Conservation (phyloP, 2,888 invertebrate genomes). For the Ernsta delagoae region DNA sequence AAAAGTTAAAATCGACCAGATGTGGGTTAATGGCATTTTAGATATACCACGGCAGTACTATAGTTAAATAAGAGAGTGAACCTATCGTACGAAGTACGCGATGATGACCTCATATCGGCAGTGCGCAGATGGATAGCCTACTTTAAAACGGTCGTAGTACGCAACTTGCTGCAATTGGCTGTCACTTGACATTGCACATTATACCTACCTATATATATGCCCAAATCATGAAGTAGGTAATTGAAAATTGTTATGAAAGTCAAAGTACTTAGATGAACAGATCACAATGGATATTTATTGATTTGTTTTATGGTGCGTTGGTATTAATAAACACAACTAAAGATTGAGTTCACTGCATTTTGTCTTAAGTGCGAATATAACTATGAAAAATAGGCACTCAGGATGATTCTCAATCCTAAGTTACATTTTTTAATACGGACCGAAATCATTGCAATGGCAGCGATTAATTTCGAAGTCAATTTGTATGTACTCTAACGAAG, state of each 20-base stretch:
- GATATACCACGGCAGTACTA: too few species aligned
- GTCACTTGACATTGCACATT: slow-evolving; percentile 1
- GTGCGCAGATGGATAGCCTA: slow-evolving; percentile 45
- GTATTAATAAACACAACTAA: too few species aligned
- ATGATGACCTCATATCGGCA: slow-evolving; percentile 45
- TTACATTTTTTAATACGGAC: too few species aligned
- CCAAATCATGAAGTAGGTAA: not conserved
- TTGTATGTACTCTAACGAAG: not conserved
- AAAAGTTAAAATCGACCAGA: too few species aligned
- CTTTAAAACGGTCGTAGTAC: slow-evolving; percentile 40
- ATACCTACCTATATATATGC: not conserved
- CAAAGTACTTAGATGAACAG: too few species aligned
- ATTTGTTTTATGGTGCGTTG: too few species aligned
- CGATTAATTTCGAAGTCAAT: not conserved
- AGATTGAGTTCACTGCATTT: too few species aligned
- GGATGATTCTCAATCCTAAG: too few species aligned
- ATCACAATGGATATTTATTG: too few species aligned
- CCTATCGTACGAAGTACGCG: slow-evolving; percentile 44
- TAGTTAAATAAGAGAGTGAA: too few species aligned
- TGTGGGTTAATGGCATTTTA: too few species aligned
- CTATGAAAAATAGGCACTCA: not conserved
- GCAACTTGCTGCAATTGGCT: slow-evolving; percentile 19
- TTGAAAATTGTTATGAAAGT: too few species aligned
- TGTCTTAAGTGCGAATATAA: not conserved
- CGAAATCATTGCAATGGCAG: not conserved